Percentiles rank a stretch among this genome's conserved stretches.
These are phyloP conservation scores for Heliconius charithonia DNA, from an alignment of 2,888 invertebrate genomes.

Conservation along the genomic window DNA sequence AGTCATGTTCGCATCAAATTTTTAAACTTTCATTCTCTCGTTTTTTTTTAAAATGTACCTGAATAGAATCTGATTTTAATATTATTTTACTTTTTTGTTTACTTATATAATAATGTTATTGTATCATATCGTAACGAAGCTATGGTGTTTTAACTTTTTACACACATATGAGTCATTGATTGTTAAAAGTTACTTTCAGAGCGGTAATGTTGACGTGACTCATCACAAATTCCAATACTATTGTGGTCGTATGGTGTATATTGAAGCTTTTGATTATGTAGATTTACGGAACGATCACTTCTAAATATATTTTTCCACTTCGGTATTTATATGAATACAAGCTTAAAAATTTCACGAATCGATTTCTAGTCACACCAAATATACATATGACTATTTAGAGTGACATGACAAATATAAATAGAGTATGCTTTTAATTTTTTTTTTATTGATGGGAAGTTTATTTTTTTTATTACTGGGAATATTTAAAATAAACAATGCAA, in stretches of 20 bases:
- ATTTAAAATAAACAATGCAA: not conserved
- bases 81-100: not conserved
- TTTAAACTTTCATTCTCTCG: constrained; percentile 22
- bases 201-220: constrained; percentile 35
- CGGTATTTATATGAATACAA: constrained; percentile 56
- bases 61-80: constrained; percentile 24
- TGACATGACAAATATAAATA: too few relatives aligned
- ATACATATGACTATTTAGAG: not conserved
- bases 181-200: constrained; percentile 3
- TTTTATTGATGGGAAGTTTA: not conserved
- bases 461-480: not conserved
- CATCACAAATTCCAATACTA: constrained; percentile 41
- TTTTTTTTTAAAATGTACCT: constrained; percentile 22
- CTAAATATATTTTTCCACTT: constrained; percentile 15
- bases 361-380: constrained; percentile 53
- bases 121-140: not conserved
- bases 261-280: not conserved
- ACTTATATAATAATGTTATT: not conserved
- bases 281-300: not conserved
- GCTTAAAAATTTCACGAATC: constrained; percentile 72
- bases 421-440: not conserved
- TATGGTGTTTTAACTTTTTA: constrained; percentile 9
- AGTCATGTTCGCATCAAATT: constrained; percentile 37
- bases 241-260: constrained; percentile 33
- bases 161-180: constrained; percentile 34